phyloP scores from a whole-genome alignment of 1,140 invertebrate species.

The Lamellibrachia luymesi region DNA sequence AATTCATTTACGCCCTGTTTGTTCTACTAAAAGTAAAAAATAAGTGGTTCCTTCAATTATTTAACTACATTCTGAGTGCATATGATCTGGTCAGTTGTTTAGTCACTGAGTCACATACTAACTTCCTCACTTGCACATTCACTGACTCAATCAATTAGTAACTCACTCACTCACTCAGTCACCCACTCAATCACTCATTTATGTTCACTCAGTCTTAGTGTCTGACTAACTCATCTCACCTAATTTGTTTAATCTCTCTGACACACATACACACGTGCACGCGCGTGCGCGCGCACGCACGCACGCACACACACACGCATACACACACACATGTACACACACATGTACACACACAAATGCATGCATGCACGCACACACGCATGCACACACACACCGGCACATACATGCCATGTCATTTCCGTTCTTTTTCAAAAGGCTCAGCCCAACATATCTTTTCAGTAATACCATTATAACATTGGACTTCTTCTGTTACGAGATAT shows the following conservation, averaged over 20 bases:
- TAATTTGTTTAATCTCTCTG: too few relatives aligned
- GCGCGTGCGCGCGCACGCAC: neutral
- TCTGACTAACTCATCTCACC: too few relatives aligned
- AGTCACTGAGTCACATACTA: neutral
- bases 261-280: neutral
- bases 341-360: neutral
- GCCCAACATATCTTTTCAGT: neutral
- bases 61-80: too few relatives aligned
- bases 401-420: neutral
- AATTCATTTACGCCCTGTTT: neutral
- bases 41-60: too few relatives aligned
- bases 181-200: neutral
- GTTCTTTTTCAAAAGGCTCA: neutral
- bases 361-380: neutral
- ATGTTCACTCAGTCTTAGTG: neutral
- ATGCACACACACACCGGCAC: neutral
- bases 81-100: neutral
- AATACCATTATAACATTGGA: neutral
- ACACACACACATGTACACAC: neutral
- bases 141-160: neutral
- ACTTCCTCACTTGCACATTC: neutral
- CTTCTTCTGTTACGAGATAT: neutral
- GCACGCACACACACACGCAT: neutral
- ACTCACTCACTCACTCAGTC: slow-evolving; percentile 7
- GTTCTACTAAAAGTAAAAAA: neutral